Percentiles rank a stretch among this genome's conserved stretches.
Evolutionary conservation across 2,113 vertebrate genomes (phyloP).

Genomic region (Bettongia penicillata): DNA sequence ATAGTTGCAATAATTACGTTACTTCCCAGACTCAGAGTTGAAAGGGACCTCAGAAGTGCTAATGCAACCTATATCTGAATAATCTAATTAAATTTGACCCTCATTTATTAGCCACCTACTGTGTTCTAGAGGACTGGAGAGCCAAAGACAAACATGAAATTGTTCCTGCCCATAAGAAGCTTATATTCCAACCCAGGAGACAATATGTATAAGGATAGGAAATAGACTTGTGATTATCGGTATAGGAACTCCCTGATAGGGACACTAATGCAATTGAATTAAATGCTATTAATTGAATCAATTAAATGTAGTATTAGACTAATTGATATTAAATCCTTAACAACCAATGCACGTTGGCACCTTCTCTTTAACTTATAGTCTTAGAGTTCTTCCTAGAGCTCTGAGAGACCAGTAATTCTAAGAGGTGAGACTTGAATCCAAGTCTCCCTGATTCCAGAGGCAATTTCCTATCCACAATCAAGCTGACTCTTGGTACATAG

Average conservation of each 20-base stretch:
- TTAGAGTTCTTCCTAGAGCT: background rate
- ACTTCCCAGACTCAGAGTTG: background rate
- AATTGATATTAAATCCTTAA: background rate
- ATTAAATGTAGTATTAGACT: background rate
- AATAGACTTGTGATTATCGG: background rate
- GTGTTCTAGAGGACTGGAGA: background rate
- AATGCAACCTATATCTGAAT: background rate
- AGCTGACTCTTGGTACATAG: no score
- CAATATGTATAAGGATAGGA: background rate
- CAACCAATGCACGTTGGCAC: background rate
- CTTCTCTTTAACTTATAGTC: background rate
- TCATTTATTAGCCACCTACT: background rate
- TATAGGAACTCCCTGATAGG: background rate
- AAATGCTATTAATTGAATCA: background rate
- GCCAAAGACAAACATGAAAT: background rate
- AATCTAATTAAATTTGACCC: background rate
- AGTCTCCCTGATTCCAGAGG: background rate
- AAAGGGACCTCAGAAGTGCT: background rate
- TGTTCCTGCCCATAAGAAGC: background rate
- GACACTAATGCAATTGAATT: background rate
- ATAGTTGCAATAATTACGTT: background rate
- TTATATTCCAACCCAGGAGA: background rate
- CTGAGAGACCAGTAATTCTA: background rate
- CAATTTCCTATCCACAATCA: background rate
- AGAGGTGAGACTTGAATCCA: background rate